Percentiles rank a stretch among this genome's conserved stretches.
Conservation (phyloP, 2,113 vertebrate species). For the Scatophagus argus region DNA sequence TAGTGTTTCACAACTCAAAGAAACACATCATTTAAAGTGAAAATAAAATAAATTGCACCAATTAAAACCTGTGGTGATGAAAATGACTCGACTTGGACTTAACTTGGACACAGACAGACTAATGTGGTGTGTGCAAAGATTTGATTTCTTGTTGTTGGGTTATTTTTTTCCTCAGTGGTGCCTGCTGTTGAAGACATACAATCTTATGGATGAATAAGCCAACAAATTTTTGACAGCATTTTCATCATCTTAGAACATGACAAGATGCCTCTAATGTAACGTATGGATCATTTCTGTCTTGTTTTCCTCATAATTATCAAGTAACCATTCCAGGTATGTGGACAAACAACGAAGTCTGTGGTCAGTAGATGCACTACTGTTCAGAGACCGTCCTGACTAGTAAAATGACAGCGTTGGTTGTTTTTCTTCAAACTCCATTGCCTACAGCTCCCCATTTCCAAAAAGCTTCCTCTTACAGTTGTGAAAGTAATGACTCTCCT, state of each 20-base stretch:
- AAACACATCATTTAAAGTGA: neutral
- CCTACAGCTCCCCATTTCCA: neutral
- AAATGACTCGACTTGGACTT: neutral
- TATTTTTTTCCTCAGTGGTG: neutral
- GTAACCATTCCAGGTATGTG: neutral
- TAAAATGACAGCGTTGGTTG: neutral
- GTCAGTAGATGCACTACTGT: neutral
- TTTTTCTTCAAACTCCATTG: neutral
- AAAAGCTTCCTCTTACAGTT: neutral
- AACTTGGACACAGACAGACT: constrained; percentile 1
- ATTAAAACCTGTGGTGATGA: neutral
- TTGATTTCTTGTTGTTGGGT: neutral
- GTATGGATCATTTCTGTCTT: constrained; percentile 10
- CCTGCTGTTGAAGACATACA: constrained; percentile 16
- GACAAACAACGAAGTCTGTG: neutral
- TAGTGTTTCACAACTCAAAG: neutral
- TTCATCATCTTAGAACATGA: constrained; percentile 23
- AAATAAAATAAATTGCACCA: neutral
- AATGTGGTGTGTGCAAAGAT: neutral
- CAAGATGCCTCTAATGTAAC: constrained; percentile 25
- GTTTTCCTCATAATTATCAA: neutral
- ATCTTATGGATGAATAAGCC: constrained; percentile 35
- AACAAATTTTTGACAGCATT: constrained; percentile 29
- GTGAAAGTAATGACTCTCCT: neutral
- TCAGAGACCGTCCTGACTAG: neutral